Conservation (phyloP, 2,113 vertebrate species). For the Empidonax alnorum region DNA sequence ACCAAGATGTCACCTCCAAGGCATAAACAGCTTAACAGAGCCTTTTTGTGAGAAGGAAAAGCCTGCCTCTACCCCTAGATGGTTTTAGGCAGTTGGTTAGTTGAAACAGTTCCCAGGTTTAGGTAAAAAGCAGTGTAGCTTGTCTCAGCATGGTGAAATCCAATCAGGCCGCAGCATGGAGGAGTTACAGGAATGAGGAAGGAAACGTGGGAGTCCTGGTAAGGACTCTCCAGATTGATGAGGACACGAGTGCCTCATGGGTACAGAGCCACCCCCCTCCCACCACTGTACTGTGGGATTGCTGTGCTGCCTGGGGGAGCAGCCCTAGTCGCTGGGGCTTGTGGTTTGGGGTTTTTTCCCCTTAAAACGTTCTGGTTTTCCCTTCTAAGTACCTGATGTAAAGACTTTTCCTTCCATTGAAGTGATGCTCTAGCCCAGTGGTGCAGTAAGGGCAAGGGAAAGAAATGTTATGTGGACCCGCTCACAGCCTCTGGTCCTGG, state of each 20-base stretch:
- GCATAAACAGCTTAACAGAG: not conserved
- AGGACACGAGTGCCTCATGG: not conserved
- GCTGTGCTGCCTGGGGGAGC: not conserved
- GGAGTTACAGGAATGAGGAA: not conserved
- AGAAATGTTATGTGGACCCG: not conserved
- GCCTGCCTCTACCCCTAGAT: not conserved
- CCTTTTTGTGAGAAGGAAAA: not conserved
- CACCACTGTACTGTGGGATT: not conserved
- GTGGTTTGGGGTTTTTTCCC: not conserved
- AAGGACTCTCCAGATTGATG: not conserved
- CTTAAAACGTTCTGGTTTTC: not conserved
- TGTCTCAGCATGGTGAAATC: not conserved
- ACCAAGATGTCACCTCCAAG: not conserved
- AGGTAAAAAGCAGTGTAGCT: not conserved
- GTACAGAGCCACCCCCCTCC: not conserved
- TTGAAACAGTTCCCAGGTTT: not conserved
- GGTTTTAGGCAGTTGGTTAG: not conserved
- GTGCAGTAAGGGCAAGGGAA: not conserved
- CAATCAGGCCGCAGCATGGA: not conserved
- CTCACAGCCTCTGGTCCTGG: not conserved
- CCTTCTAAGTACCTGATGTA: not conserved
- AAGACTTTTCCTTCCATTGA: not conserved
- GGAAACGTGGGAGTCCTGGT: not conserved
- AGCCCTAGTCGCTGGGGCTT: not conserved
- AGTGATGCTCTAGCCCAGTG: rapidly evolving